Percentiles rank a stretch among this genome's conserved stretches.
Conservation (phyloP, 2,888 invertebrate genomes). For the Zygaena filipendulae region DNA sequence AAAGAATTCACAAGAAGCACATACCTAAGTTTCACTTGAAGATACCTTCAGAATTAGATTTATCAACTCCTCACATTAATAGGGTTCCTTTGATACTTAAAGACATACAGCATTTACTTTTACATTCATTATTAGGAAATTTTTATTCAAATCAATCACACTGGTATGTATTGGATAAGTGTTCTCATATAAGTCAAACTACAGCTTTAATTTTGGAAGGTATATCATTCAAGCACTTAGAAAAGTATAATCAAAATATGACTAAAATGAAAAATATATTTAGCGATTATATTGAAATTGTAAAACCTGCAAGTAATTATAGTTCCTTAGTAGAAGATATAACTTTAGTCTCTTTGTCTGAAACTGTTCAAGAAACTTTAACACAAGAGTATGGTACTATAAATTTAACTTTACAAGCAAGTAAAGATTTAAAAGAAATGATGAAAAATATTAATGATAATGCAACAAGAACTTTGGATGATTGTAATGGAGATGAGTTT, state of each 20-base stretch:
- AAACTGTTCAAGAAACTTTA: constrained; percentile 73
- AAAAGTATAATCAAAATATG: constrained; percentile 72
- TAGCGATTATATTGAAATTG: constrained; percentile 75
- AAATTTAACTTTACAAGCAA: constrained; percentile 75
- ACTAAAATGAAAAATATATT: constrained; percentile 69
- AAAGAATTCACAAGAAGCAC: constrained; percentile 29
- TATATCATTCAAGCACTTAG: constrained; percentile 77
- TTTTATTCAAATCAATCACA: constrained; percentile 76
- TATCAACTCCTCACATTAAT: constrained; percentile 62
- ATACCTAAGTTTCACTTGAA: constrained; percentile 74
- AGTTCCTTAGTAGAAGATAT: constrained; percentile 81
- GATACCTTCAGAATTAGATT: constrained; percentile 73
- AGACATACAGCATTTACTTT: constrained; percentile 85
- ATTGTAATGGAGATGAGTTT: too few species aligned
- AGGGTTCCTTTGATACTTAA: constrained; percentile 83
- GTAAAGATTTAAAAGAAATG: constrained; percentile 75
- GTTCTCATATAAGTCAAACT: constrained; percentile 72
- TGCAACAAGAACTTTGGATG: constrained; percentile 17
- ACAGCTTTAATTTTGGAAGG: constrained; percentile 83
- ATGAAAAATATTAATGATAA: constrained; percentile 59
- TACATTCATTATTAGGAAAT: constrained; percentile 80
- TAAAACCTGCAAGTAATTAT: constrained; percentile 78
- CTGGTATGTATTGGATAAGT: constrained; percentile 85
- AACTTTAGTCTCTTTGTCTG: constrained; percentile 79
- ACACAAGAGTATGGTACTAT: constrained; percentile 76